Base-by-base conservation (phyloP, 2,797 vertebrate species). In the Brachymystax lenok region DNA sequence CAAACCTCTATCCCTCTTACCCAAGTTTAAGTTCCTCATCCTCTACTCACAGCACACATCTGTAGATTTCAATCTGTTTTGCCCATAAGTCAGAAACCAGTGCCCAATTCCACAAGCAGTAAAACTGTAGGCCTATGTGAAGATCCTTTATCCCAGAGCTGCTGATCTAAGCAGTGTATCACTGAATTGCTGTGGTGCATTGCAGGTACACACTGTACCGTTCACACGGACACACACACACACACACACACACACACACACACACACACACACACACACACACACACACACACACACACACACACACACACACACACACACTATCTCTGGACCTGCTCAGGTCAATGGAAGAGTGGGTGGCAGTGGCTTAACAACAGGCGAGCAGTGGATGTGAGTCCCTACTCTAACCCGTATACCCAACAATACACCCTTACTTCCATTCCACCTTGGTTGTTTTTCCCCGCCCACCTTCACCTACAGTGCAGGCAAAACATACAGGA, bases 281-380 rank as follows among this genome's bases (percentile, higher is more conserved):
- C 77, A 76, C 73, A 24, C 66, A 74, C 64, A 79, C 24, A 61
- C 35, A 33, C 73, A 79, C 28, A 74, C 30, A 73, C 51, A 54
- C 51, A 54, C 52, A 64, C 24, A 54, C 10, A 0, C 52, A 33
- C 16, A 40, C 13, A 40, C 16, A 73, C 63, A 4, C 51, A 28
- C 46, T 68, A 64, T 69, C 27, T 71, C 59, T 74, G 74, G 68
- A 69, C 70, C 24, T 68, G 68, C 19, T 61, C 61, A 14, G 73
- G 78, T 85, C 78, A 80, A 63, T 5, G 5, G 52, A 35, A 63
- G 19, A 77, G 13, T 61, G 21, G n/a, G 72, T 21, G 51, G 30
- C 74, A 74, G 28, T 68, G 75, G 79, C 70, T 35, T 56, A 66
- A 70, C 33, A 24, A 7, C 2, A 1, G 50, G 73, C 63, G 54